A percentile compares a stretch with the other conserved stretches of the same genome.
These are phyloP conservation scores for Chloropsis cyanopogon DNA, from an alignment of 2,113 vertebrate genomes.

Conservation along the genomic window DNA sequence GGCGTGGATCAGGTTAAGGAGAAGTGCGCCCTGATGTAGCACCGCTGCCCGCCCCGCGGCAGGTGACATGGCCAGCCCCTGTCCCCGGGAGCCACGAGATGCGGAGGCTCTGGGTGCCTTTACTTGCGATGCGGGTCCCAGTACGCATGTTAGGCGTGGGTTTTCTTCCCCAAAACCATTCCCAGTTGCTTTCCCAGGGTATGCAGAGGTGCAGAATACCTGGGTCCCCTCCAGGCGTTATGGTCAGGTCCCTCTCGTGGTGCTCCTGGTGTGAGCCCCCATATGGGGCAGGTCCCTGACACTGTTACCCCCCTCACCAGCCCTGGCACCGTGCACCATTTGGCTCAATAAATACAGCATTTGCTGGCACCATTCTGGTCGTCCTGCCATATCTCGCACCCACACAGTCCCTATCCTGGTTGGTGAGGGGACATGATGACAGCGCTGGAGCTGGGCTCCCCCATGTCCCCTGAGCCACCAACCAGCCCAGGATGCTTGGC, in stretches of 20 bases:
- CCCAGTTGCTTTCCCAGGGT: neutral
- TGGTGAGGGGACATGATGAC: accelerated
- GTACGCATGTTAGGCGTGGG: accelerated
- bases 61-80: accelerated
- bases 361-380: neutral
- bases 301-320: neutral
- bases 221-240: neutral
- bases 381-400: accelerated
- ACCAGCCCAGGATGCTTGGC: neutral
- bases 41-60: accelerated
- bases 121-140: neutral
- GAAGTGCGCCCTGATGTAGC: slow-evolving; percentile 62
- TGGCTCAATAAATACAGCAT: neutral
- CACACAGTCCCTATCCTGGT: neutral
- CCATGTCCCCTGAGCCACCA: neutral
- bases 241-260: neutral
- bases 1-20: slow-evolving; percentile 22
- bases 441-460: neutral
- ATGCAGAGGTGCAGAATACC: neutral
- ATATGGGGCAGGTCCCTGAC: accelerated
- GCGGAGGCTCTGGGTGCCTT: neutral
- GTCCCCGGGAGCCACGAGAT: neutral
- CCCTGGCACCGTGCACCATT: accelerated
- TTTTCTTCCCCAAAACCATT: neutral
- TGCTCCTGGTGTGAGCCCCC: neutral